Evolutionary conservation across 2,797 vertebrate species (phyloP).

Genomic region (Apogon talboti): DNA sequence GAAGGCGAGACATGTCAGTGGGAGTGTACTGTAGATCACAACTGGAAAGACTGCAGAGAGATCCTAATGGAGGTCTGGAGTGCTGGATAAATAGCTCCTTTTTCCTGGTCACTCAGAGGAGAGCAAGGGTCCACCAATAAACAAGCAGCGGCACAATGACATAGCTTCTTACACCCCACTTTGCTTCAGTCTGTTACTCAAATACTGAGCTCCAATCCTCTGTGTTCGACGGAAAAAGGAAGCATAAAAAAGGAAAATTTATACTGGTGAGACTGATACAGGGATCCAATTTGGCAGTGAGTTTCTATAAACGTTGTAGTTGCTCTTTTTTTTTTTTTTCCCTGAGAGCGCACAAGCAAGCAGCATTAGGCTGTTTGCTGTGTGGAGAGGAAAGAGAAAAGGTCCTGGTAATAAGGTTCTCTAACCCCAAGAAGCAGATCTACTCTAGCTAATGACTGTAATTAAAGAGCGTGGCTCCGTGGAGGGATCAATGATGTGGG

Average conservation of each 20-base stretch:
- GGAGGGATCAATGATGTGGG: slow-evolving; percentile 64
- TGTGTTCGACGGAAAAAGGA: slow-evolving; percentile 56
- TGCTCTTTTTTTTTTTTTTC: slow-evolving; percentile 54
- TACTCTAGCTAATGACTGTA: slow-evolving; percentile 77
- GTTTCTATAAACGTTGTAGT: slow-evolving; percentile 70
- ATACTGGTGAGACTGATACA: slow-evolving; percentile 61
- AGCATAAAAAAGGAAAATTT: slow-evolving; percentile 45
- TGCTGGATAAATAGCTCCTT: slow-evolving; percentile 53
- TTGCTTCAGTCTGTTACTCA: slow-evolving; percentile 60
- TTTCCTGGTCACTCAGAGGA: slow-evolving; percentile 28
- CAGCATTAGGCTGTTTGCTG: slow-evolving; percentile 45
- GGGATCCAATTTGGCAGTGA: slow-evolving; percentile 66
- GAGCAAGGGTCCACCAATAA: slow-evolving; percentile 52
- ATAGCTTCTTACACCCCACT: slow-evolving; percentile 55
- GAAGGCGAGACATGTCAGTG: slow-evolving; percentile 13
- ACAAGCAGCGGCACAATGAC: slow-evolving; percentile 47
- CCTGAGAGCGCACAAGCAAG: slow-evolving; percentile 34
- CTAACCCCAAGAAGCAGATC: slow-evolving; percentile 68
- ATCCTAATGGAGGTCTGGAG: slow-evolving; percentile 59
- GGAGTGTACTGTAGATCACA: slow-evolving; percentile 39
- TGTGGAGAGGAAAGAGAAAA: slow-evolving; percentile 32
- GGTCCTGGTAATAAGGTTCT: slow-evolving; percentile 73
- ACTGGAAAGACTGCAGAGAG: slow-evolving; percentile 33
- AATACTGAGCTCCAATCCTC: slow-evolving; percentile 44
- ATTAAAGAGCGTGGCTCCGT: slow-evolving; percentile 76